Conservation (phyloP, 2,113 vertebrate species). For the Tragelaphus scriptus region DNA sequence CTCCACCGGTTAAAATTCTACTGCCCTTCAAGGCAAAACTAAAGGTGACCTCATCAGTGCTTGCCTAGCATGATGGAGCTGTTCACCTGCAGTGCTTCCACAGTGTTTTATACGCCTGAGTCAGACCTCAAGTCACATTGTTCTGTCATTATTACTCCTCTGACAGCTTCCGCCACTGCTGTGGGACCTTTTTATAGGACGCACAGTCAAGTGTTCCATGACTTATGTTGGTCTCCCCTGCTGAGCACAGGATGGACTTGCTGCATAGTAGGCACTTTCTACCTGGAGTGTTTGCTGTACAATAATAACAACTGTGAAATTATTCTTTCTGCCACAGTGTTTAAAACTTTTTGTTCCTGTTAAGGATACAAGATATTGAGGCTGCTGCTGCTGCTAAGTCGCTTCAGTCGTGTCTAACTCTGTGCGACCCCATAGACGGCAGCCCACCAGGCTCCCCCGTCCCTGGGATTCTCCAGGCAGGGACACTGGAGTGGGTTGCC, state of each 20-base stretch:
- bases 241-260: neutral
- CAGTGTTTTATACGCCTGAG: neutral
- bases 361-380: neutral
- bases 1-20: neutral
- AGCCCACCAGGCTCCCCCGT: neutral
- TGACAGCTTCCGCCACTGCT: neutral
- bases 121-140: neutral
- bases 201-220: neutral
- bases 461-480: neutral
- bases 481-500: neutral
- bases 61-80: neutral
- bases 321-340: neutral
- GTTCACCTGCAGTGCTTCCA: neutral
- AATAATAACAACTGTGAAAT: neutral
- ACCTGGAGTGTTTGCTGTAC: neutral
- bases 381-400: neutral
- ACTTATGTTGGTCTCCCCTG: neutral
- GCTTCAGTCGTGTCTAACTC: neutral
- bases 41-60: conserved; percentile 45
- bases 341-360: neutral
- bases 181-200: neutral
- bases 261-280: neutral
- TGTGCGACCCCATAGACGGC: neutral
- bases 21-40: conserved; percentile 38
- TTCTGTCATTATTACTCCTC: neutral